These are phyloP conservation scores for Thumatha senex DNA, from an alignment of 2,888 invertebrate species.

Conservation along the genomic window DNA sequence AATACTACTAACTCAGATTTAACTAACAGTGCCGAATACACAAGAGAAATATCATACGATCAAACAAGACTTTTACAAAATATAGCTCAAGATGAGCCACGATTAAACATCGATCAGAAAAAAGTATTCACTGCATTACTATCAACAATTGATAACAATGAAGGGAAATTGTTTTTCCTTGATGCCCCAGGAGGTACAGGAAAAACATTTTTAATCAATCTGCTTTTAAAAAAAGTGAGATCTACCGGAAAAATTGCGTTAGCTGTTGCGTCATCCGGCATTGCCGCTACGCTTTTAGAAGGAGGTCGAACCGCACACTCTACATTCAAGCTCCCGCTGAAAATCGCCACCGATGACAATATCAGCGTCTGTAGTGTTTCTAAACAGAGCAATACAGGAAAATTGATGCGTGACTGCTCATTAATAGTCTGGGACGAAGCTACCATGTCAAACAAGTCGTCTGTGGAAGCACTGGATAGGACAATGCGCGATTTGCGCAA, in stretches of 20 bases:
- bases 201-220: no score
- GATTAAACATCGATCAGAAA: no score
- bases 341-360: background rate
- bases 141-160: no score
- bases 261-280: no score
- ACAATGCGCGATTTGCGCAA: conserved; percentile 29
- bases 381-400: conserved; percentile 38
- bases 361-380: conserved; percentile 34
- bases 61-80: conserved; percentile 28
- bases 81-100: conserved; percentile 27
- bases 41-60: conserved; percentile 30
- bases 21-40: conserved; percentile 32
- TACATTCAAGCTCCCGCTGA: conserved; percentile 40
- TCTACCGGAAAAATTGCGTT: no score
- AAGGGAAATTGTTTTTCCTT: no score
- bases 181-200: no score
- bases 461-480: conserved; percentile 39
- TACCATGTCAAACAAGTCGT: conserved; percentile 36
- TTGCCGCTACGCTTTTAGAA: conserved; percentile 12
- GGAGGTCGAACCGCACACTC: conserved; percentile 26
- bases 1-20: conserved; percentile 36
- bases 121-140: no score
- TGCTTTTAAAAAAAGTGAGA: no score
- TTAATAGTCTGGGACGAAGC: conserved; percentile 38
- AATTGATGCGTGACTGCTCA: conserved; percentile 36